phyloP scores from a whole-genome alignment of 2,888 invertebrate species.

The Dryobotodes eremita region DNA sequence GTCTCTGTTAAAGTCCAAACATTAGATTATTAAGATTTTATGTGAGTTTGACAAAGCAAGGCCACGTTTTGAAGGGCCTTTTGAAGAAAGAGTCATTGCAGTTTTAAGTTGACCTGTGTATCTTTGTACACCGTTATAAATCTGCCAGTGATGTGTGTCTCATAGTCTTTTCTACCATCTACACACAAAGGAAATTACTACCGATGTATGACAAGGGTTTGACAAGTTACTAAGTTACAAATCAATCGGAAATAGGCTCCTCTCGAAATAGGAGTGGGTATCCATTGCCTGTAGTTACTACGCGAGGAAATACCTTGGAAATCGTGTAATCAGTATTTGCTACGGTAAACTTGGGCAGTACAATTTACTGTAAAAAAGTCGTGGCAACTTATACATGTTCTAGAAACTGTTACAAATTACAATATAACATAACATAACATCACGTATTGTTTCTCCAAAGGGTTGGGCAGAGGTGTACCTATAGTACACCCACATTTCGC shows the following conservation, averaged over 20 bases:
- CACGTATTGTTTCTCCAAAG: no score
- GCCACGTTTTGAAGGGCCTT: no score
- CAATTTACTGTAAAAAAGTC: not conserved
- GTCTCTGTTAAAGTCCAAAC: not conserved
- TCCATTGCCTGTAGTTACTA: not conserved
- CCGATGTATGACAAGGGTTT: slow-evolving; percentile 31
- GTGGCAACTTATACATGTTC: not conserved
- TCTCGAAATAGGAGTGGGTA: not conserved
- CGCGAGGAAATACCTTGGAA: not conserved
- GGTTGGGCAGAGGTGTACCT: no score
- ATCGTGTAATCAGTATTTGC: not conserved
- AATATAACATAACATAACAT: not conserved
- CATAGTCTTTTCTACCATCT: not conserved
- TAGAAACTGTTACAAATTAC: not conserved
- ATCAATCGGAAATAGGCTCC: slow-evolving; percentile 17
- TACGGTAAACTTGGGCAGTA: not conserved
- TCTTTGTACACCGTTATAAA: no score
- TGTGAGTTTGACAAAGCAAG: not conserved
- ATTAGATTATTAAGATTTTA: no score
- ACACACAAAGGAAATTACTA: slow-evolving; percentile 15
- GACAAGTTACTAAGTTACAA: slow-evolving; percentile 21
- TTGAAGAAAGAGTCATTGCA: no score
- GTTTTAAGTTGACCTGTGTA: no score
- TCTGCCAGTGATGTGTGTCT: no score
- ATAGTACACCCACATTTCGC: no score